Evolutionary conservation across 2,888 invertebrate genomes (phyloP).

Genomic region (Leucophenga maculata): DNA sequence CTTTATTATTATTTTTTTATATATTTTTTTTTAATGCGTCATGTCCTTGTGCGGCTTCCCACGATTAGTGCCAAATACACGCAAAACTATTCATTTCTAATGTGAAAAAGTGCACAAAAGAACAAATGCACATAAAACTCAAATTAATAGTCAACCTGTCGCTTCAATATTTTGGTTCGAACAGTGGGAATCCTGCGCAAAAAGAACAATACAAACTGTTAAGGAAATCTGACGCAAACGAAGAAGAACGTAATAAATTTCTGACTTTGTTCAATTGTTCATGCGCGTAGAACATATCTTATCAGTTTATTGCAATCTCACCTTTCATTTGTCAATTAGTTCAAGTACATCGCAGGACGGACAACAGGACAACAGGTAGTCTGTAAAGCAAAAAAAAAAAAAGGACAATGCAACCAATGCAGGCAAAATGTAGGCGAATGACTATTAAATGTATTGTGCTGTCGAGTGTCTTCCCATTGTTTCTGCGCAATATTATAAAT

Average conservation of each 20-base stretch:
- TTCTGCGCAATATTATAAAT: slow-evolving; percentile 30
- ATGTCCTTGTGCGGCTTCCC: slow-evolving; percentile 52
- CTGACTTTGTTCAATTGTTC: slow-evolving; percentile 1
- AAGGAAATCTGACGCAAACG: slow-evolving; percentile 31
- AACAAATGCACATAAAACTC: slow-evolving; percentile 53
- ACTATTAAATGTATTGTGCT: not conserved
- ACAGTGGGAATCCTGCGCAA: slow-evolving; percentile 57
- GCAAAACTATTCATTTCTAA: not conserved
- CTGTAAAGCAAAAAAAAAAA: not conserved
- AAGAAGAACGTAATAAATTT: slow-evolving; percentile 51
- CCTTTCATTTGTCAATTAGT: slow-evolving; percentile 63
- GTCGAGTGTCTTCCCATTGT: not conserved
- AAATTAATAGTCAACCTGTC: slow-evolving; percentile 58
- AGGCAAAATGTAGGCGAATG: too few relatives aligned
- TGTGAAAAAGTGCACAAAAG: slow-evolving; percentile 2
- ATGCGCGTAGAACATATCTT: slow-evolving; percentile 41
- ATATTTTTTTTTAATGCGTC: not conserved
- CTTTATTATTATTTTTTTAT: not conserved
- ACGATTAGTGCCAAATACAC: slow-evolving; percentile 33
- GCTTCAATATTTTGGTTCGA: slow-evolving; percentile 55
- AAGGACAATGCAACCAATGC: too few relatives aligned
- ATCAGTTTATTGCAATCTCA: slow-evolving; percentile 59
- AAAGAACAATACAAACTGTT: slow-evolving; percentile 10
- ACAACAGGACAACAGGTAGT: not conserved
- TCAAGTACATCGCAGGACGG: slow-evolving; percentile 50